Base-by-base conservation (phyloP, 2,113 vertebrate species). In the Microcebus lehilahytsara region DNA sequence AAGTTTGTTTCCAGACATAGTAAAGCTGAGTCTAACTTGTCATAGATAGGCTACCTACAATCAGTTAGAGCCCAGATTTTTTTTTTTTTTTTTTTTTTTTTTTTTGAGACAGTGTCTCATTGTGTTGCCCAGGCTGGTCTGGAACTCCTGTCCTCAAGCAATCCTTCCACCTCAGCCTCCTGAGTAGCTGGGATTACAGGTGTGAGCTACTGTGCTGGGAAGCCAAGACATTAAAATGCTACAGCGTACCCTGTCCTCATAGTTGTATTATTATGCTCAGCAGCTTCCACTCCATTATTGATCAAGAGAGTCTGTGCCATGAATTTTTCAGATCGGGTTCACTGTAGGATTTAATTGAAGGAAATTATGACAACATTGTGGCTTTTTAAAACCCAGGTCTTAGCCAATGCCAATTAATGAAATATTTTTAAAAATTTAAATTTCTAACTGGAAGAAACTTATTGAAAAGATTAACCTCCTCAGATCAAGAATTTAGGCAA, bases 301-400 rank as follows among this genome's bases (percentile, higher is more conserved):
- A 96, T 88, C 77, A 58, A 79, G 62, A 86, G 49, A 77, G 14
- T 91, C 32, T 81, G 14, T 74, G 74, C 53, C 37, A 72, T 83
- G 78, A 95, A 89, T 89, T 93, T 94, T 96, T 94, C 78, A 62
- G 83, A 91, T 72, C 42, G 87, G 27, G 69, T 64, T 90, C 93
- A 80, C 46, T 85, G 17, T n/a, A 94, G 78, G 60, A 89, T 78
- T 91, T 88, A 80, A 94, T 4, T 80, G 77, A 96, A 93, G 53
- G 85, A 94, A 94, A 96, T 89, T 86, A 89, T 81, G 79, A 72
- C 71, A 91, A 93, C 85, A 93, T 7, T 91, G 66, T 94, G 81
- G 37, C 34, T 85, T 94, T 94, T 86, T 66, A 53, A 80, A 74
- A 91, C 13, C 37, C 53, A 93, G 37, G 13, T 78, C 78, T 37